Base-by-base conservation (phyloP, 2,797 vertebrate species). In the Melanotaenia pygmaea region DNA sequence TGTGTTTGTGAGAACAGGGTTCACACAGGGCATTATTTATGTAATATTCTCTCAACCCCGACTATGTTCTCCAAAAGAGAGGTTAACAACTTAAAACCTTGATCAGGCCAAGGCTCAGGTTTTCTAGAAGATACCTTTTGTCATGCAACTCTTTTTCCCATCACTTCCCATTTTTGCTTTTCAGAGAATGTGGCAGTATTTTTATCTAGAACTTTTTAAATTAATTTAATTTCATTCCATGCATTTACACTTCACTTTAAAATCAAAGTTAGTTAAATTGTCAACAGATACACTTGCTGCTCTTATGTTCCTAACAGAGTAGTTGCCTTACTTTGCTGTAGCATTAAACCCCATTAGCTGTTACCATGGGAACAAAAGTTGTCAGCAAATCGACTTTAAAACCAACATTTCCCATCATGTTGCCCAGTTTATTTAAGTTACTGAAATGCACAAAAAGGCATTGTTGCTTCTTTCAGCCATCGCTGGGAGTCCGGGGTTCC, bases 401-500 rank as follows among this genome's bases (percentile, higher is more conserved):
- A 56, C 14, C 26, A 18, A 18, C 16, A 6, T 28, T 16, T 30
- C 26, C 16, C 14, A 16, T 32, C 54, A 3, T 32, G 54, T 30
- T 56, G 26, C 54, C 8, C 5, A 6, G 54, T 56, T 56, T 30
- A 2, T 18, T 3, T 57, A 9, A 57, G 13, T 28, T 6, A 28
- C 24, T 54, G 38, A 68, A 70, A 59, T 32, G 40, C 58, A 89
- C 83, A 91, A 86, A 80, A 86, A 76, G 59, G 72, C 16, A 66
- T 63, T 89, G 79, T 88, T 82, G 74, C 78, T 76, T 83, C 83
- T 58, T 76, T 65, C 34, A 53, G 67, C 82, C 34, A 77, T 89
- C 88, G 77, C 89, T 73, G 85, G 86, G 86, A 89, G 83, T 72
- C 40, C 61, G 10, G 73, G 84, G 74, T 87, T 88, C 83, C 79